Evolutionary conservation across 37 sponge, comb jelly and placozoan species (phyloP), one percentile per base, ranked within the genome.

Genomic region (Mnemiopsis leidyi): DNA sequence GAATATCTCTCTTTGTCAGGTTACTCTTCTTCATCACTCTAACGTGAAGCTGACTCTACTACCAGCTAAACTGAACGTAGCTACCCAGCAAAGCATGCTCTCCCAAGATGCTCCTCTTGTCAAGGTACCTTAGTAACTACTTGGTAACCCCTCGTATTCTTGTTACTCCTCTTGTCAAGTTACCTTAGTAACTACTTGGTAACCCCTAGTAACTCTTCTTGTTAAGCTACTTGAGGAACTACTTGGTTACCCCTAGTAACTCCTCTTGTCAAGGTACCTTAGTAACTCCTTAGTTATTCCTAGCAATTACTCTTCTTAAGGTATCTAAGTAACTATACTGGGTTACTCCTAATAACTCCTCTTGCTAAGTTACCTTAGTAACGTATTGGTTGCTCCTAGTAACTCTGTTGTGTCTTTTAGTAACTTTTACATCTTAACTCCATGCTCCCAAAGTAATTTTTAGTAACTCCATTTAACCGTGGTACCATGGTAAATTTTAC

Each of bases 71-170:
- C 26, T 77, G 20, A 77, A 77, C 36, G 32, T 77, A 31, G 32
- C 20, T 77, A 77, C 79, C 9, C 79, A 33, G 34, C 36, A 77
- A 36, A 32, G 18, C 32, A 77, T 77, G 79, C 79, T 34, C 36
- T 77, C 79, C 0, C 79, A 77, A 0, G 79, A 77, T 34, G 79
- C 79, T 13, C 73, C 73, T 29, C 79, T 32, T 34, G 35, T 77
- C 33, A 77, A 77, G 79, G 79, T 77, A 34, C 61, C 61, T 48
- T 48, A 48, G 61, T 48, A 48, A 48, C 61, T 48, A 5, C 61
- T 48, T 48, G 13, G 61, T 48, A 48, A 48, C 61, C 13, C 61
- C 61, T n/a, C n/a, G n/a, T n/a, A n/a, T n/a, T n/a, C n/a, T n/a
- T n/a, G n/a, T n/a, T n/a, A n/a, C n/a, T n/a, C n/a, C n/a, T n/a